Percentiles rank a stretch among this genome's conserved stretches.
phyloP scores from a whole-genome alignment of 2,888 invertebrate species.

The Calliopum simillimum region DNA sequence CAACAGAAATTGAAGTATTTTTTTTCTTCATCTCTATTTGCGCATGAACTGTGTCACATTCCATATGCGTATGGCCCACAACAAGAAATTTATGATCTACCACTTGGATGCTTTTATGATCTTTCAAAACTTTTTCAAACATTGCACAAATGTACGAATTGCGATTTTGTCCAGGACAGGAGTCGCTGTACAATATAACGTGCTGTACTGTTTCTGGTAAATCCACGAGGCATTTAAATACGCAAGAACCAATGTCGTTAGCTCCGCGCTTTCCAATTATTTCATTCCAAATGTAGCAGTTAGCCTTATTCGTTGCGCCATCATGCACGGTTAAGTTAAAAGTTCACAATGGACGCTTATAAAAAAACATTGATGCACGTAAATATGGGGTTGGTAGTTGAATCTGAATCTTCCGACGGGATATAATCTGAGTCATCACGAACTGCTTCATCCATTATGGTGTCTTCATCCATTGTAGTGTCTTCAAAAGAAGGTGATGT shows the following conservation, averaged over 20 bases:
- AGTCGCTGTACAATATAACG: conserved; percentile 28
- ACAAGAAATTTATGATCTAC: no score
- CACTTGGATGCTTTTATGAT: conserved; percentile 36
- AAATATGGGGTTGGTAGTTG: conserved; percentile 37
- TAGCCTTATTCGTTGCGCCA: conserved; percentile 2
- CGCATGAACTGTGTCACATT: conserved; percentile 42
- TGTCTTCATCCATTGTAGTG: no score
- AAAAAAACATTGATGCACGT: conserved; percentile 30
- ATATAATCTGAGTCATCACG: no score
- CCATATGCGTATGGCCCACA: conserved; percentile 42
- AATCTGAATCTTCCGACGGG: conserved; percentile 27
- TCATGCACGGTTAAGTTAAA: background rate
- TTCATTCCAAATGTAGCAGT: conserved; percentile 28
- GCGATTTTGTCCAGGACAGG: conserved; percentile 36
- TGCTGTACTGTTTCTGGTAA: conserved; percentile 31
- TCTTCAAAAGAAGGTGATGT: no score
- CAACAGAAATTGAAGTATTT: conserved; percentile 36
- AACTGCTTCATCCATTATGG: no score
- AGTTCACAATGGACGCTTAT: background rate
- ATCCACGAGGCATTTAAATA: conserved; percentile 25
- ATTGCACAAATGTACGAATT: conserved; percentile 37
- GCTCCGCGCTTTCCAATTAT: conserved; percentile 31
- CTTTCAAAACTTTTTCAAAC: conserved; percentile 35
- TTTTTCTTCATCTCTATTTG: conserved; percentile 42
- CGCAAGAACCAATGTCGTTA: conserved; percentile 25